Evolutionary conservation across 2,888 invertebrate species (phyloP).

Genomic region (Apoda limacodes): DNA sequence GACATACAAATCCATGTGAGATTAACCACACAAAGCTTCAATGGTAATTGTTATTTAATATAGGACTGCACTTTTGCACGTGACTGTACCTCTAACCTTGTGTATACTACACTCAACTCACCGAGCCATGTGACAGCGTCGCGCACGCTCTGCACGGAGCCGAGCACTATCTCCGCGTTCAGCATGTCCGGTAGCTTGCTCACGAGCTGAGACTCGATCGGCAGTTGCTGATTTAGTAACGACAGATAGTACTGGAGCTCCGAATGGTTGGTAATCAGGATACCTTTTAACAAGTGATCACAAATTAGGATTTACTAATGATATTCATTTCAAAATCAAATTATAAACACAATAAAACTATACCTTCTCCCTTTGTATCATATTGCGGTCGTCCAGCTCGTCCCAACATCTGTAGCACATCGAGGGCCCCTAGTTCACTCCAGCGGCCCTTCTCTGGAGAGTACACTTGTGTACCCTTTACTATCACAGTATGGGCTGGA

Average conservation of each 20-base stretch:
- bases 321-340: not conserved
- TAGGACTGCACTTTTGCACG: no score
- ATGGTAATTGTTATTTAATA: no score
- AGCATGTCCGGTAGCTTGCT: slow-evolving; percentile 95
- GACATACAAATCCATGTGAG: no score
- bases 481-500: slow-evolving; percentile 97
- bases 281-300: slow-evolving; percentile 65
- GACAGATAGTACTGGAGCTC: slow-evolving; percentile 99
- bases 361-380: slow-evolving; percentile 87
- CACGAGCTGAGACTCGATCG: slow-evolving; percentile 97
- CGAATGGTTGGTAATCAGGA: slow-evolving; percentile 98
- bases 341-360: not conserved
- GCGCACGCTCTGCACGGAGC: slow-evolving; percentile 86
- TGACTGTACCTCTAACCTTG: no score
- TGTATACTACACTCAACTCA: no score
- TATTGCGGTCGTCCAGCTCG: slow-evolving; percentile 98
- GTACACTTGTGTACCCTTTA: slow-evolving; percentile 97
- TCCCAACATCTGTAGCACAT: slow-evolving; percentile 98
- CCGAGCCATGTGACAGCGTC: slow-evolving; percentile 96
- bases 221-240: slow-evolving; percentile 96
- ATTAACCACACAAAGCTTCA: no score
- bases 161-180: slow-evolving; percentile 97
- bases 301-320: no score
- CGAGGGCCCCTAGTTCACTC: slow-evolving; percentile 97
- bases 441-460: slow-evolving; percentile 98